These are phyloP conservation scores for Machaerirhynchus nigripectus DNA, from an alignment of 2,113 vertebrate species.

Conservation along the genomic window DNA sequence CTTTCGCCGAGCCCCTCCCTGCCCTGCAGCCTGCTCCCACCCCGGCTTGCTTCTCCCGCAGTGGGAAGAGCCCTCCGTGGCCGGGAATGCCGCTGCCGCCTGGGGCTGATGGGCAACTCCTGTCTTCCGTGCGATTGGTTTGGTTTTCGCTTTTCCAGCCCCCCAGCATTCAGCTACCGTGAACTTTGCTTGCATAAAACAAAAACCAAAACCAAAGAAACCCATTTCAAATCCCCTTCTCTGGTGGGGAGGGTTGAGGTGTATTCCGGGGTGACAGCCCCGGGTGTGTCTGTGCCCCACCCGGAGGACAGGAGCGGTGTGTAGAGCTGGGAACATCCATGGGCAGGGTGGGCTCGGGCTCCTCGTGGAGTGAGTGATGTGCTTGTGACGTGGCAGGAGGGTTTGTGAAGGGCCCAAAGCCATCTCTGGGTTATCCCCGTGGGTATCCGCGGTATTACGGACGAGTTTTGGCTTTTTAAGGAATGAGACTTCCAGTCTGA, in stretches of 20 bases:
- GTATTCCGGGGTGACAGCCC: neutral
- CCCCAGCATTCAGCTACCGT: neutral
- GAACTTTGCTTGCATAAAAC: neutral
- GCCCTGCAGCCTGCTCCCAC: neutral
- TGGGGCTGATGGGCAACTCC: rapidly evolving
- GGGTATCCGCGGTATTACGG: neutral
- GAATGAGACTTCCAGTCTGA: neutral
- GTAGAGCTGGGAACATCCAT: rapidly evolving
- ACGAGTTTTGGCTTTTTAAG: neutral
- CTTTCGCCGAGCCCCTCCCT: rapidly evolving
- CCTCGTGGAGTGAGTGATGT: rapidly evolving
- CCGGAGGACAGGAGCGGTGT: neutral
- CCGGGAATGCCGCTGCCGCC: neutral
- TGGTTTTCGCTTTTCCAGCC: neutral
- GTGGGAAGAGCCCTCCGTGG: rapidly evolving
- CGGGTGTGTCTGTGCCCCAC: neutral
- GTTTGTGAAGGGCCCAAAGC: neutral
- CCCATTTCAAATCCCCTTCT: neutral
- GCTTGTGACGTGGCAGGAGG: neutral
- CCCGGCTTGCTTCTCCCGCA: neutral
- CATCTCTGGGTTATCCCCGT: neutral
- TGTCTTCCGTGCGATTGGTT: rapidly evolving
- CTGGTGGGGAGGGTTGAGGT: neutral
- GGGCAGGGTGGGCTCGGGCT: neutral
- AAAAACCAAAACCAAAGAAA: slow-evolving; percentile 33